phyloP scores from a whole-genome alignment of 1,140 invertebrate species.

The Hylaeus volcanicus region DNA sequence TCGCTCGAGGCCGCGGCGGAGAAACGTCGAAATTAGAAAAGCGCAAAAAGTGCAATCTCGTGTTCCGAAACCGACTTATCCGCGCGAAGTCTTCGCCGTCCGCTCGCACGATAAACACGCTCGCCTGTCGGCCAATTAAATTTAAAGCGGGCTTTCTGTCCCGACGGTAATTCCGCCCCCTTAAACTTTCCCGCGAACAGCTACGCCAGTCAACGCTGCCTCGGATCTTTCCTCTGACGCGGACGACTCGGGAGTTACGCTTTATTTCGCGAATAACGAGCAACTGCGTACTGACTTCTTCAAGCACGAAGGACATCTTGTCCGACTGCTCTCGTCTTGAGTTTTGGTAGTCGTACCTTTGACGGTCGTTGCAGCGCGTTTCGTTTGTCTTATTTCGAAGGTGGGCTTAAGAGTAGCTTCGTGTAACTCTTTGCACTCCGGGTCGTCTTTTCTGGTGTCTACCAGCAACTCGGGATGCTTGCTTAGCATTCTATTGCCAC shows the following conservation, averaged over 20 bases:
- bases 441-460: no score
- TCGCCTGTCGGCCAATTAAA: conserved; percentile 39
- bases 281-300: no score
- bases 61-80: conserved; percentile 2
- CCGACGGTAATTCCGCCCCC: conserved; percentile 24
- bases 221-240: no score
- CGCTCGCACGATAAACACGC: conserved; percentile 14
- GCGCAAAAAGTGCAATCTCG: conserved; percentile 11
- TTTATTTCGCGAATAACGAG: background rate
- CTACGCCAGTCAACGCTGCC: background rate
- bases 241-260: background rate
- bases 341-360: no score
- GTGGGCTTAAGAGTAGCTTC: no score
- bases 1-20: background rate
- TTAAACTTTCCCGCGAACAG: conserved; percentile 10
- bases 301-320: no score
- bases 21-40: background rate
- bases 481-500: no score
- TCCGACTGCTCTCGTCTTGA: no score
- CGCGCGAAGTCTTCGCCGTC: background rate
- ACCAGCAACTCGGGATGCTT: no score
- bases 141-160: conserved; percentile 14
- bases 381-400: no score
- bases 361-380: no score
- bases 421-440: no score